A percentile compares a stretch with the other conserved stretches of the same genome.
Conservation (phyloP, 2,113 vertebrate genomes). For the Carassius gibelio region DNA sequence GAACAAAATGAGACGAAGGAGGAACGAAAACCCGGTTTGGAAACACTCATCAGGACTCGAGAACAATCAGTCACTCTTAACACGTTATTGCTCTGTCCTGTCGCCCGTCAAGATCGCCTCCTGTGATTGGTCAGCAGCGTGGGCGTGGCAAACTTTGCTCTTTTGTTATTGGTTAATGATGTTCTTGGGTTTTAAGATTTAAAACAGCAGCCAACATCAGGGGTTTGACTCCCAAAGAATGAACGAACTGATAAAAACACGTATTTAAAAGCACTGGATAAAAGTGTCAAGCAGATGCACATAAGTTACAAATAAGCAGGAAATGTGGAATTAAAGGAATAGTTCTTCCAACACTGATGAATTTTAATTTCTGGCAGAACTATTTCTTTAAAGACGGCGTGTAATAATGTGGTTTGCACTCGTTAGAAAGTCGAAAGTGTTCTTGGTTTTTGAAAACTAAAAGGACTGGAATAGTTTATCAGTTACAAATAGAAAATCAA, state of each 20-base stretch:
- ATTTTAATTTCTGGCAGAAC: background rate
- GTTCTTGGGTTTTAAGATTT: background rate
- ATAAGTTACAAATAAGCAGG: background rate
- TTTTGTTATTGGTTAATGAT: background rate
- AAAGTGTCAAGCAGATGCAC: background rate
- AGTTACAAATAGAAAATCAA: slow-evolving; percentile 6
- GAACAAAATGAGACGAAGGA: background rate
- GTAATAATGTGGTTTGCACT: background rate
- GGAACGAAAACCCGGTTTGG: background rate
- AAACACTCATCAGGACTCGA: background rate
- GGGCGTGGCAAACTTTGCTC: background rate
- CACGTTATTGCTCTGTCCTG: slow-evolving; percentile 27
- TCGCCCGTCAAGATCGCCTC: background rate
- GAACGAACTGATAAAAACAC: background rate
- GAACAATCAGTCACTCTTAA: background rate
- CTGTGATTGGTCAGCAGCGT: background rate
- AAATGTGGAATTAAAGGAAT: background rate
- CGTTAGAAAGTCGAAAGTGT: background rate
- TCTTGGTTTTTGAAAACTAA: background rate
- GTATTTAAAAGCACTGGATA: background rate
- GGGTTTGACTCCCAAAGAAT: background rate
- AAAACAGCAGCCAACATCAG: background rate
- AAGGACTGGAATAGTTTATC: background rate
- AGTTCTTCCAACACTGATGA: background rate
- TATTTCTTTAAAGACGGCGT: background rate